These are phyloP conservation scores for Pachyseris speciosa DNA, from an alignment of 64 coral and sea anemone genomes.

Conservation along the genomic window DNA sequence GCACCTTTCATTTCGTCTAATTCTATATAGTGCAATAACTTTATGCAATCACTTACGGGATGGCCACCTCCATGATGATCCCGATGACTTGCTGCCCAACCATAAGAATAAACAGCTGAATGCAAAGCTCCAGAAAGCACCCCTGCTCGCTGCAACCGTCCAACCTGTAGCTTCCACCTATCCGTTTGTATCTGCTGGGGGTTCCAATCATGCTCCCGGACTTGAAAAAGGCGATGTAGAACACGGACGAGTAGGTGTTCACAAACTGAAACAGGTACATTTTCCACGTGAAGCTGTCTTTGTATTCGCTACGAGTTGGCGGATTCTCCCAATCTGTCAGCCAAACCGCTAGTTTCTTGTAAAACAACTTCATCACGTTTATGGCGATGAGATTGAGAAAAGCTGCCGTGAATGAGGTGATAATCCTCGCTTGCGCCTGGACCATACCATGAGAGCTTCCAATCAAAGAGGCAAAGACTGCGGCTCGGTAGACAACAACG, in stretches of 20 bases:
- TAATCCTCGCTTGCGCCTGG: conserved; percentile 66
- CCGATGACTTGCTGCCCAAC: too few relatives aligned
- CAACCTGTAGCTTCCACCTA: conserved; percentile 40
- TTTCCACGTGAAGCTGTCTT: too few relatives aligned
- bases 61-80: conserved; percentile 74
- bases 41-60: too few relatives aligned
- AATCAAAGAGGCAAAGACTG: conserved; percentile 63
- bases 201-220: conserved; percentile 70
- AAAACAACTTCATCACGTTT: conserved; percentile 66
- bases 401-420: too few relatives aligned
- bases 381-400: conserved; percentile 80
- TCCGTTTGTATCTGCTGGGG: conserved; percentile 59
- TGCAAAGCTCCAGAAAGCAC: too few relatives aligned
- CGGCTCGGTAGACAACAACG: too few relatives aligned
- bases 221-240: conserved; percentile 93
- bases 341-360: conserved; percentile 47
- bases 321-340: conserved; percentile 85
- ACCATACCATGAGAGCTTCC: conserved; percentile 13
- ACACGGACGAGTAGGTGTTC: too few relatives aligned
- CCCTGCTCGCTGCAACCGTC: too few relatives aligned
- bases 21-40: too few relatives aligned
- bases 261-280: too few relatives aligned
- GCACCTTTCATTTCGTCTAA: too few relatives aligned
- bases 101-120: too few relatives aligned
- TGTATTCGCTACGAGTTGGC: conserved; percentile 67